phyloP scores from a whole-genome alignment of 2,113 vertebrate species.

The Rhinoderma darwinii region DNA sequence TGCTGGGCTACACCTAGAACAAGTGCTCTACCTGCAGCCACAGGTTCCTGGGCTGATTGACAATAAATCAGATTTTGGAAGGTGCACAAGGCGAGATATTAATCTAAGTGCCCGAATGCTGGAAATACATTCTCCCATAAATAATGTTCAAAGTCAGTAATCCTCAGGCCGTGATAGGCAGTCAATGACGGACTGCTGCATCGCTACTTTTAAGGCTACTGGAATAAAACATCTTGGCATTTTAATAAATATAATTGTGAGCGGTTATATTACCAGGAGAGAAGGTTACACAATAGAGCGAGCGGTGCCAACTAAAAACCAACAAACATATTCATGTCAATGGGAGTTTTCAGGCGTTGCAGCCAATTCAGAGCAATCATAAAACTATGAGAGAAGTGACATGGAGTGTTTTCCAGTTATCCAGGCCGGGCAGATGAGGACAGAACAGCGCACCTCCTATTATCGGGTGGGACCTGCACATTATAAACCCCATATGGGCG shows the following conservation, averaged over 20 bases:
- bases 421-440: constrained; percentile 1
- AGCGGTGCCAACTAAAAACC: not conserved
- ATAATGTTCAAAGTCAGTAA: not conserved
- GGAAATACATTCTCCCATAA: not conserved
- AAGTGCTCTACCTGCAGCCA: not conserved
- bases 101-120: not conserved
- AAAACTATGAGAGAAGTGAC: constrained; percentile 41
- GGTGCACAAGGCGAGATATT: not conserved
- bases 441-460: not conserved
- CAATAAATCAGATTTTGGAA: not conserved
- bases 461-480: constrained; percentile 1
- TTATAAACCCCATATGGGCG: not conserved
- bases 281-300: constrained; percentile 47
- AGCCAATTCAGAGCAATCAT: constrained; percentile 39
- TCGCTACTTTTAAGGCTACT: not conserved
- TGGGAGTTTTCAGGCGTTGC: constrained; percentile 10
- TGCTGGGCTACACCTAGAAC: not conserved
- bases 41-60: not conserved
- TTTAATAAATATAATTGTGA: constrained; percentile 37
- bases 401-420: not conserved
- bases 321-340: constrained; percentile 23
- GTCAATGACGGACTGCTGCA: not conserved
- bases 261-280: not conserved
- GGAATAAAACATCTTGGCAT: constrained; percentile 18
- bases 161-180: not conserved